Evolutionary conservation across 1,140 invertebrate species (phyloP), one percentile per base, ranked within the genome.

Genomic region (Lepidurus packardi): DNA sequence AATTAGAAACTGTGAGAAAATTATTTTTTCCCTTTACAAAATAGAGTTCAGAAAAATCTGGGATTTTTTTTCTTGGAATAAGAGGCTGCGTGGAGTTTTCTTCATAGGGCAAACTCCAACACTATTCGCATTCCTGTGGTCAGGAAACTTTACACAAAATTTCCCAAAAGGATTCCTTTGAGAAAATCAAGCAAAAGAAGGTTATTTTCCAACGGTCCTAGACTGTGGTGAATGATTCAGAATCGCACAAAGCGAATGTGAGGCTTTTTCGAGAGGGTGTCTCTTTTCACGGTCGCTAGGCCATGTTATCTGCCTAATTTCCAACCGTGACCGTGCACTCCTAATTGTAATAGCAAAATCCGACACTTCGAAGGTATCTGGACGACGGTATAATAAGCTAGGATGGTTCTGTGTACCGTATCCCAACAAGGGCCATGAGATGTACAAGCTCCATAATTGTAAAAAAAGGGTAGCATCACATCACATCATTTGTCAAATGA

Each of bases 1-100:
- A 13, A 65, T 21, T 65, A 65, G 53, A 65, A 65, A 65, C 53
- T 65, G 53, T 65, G 53, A n/a, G 53, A 65, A 65, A n/a, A 65
- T 21, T 65, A 7, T 21, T 21, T 65, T 65, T 65, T 21, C 21
- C 53, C 16, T 21, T 47, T 65, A 65, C 53, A 16, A 65, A 65
- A 21, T 65, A 34, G 34, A 34, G 34, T 34, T 34, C 3, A 21
- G 53, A 65, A 16, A 65, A 65, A 65, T 65, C n/a, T 21, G 53
- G 7, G 53, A 21, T 13, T 65, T 34, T 34, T 34, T 34, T 34
- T 65, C 53, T 65, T 21, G 7, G 53, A 65, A 65, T 7, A 11
- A 65, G 53, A 65, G 53, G 53, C 53, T 65, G 53, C 53, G 21
- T 21, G 16, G 21, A n/a, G 16, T 65, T 16, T 65, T 65, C 53